Base-by-base conservation (phyloP, 1,140 invertebrate species). In the Metaphire vulgaris region DNA sequence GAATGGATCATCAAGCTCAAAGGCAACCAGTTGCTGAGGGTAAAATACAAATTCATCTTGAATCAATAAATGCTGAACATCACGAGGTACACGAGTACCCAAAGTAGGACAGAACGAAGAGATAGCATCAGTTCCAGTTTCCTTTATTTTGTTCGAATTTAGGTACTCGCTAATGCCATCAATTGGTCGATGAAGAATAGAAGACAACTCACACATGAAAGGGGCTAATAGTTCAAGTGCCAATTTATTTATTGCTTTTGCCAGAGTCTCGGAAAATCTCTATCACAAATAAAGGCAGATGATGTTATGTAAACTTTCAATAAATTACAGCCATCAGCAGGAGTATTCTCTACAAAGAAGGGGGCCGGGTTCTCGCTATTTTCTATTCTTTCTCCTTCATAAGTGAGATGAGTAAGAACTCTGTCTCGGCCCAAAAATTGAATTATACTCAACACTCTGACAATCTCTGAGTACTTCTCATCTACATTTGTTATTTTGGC, bases 21-120 rank as follows among this genome's bases (percentile, higher is more conserved):
- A 41, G 26, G 72, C 72, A 34, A 73, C 31, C 33, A 73, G 34
- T 56, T 73, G 72, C 56, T 41, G 16, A 21, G 1, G 1, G n/a
- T 56, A n/a, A 41, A 41, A 73, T 21, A 56, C 56, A 30, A 14
- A 0, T 2, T 41, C 0, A 16, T 73, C 72, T 28, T 73, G 72
- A 34, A 73, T 30, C 28, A 73, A 16, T 56, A 1, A 21, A n/a
- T 56, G 28, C 28, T 73, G 72, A 34, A 12, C 72, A 16, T 33
- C 30, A 21, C 33, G 16, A n/a, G 72, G 33, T 26, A 73, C 41
- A 34, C 28, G 21, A 33, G 34, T 30, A 26, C 72, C 72, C 26
- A 73, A n/a, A 1, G 33, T 16, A 1, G 34, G 26, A 34, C 28
- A 26, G 34, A 41, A 73, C 34, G 41, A 31, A 31, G 69, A 70